Conservation (phyloP, 35 echinoderm and acorn worm species). For the Ptychodera flava region DNA sequence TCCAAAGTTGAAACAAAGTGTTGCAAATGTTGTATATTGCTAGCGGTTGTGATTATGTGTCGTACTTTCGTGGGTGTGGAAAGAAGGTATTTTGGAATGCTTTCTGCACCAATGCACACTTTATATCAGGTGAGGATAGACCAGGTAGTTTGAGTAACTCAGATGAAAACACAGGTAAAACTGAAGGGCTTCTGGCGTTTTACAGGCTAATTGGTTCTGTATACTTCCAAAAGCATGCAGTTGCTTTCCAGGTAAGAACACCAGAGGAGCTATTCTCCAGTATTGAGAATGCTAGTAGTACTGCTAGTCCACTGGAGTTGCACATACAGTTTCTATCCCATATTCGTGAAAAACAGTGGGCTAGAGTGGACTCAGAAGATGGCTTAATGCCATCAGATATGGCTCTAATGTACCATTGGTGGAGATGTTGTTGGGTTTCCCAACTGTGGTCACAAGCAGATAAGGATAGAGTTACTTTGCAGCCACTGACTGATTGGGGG, state of each 20-base stretch:
- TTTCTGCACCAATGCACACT: conserved; percentile 26
- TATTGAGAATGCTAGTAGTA: conserved; percentile 2
- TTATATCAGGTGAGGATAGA: conserved; percentile 17
- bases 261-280: conserved; percentile 18
- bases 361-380: conserved; percentile 29
- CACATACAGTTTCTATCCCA: conserved; percentile 27
- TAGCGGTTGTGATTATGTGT: conserved; percentile 68
- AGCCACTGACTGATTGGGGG: conserved; percentile 20
- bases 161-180: background rate
- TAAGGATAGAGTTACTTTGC: background rate
- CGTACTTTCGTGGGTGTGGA: conserved; percentile 36
- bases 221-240: conserved; percentile 33
- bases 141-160: conserved; percentile 11
- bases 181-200: conserved; percentile 23
- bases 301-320: background rate
- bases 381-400: conserved; percentile 29
- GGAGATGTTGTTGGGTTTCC: conserved; percentile 39
- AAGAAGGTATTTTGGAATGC: conserved; percentile 40
- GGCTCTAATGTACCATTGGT: conserved; percentile 38
- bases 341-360: conserved; percentile 19
- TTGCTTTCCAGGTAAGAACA: conserved; percentile 29
- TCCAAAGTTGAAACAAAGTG: background rate
- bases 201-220: conserved; percentile 30
- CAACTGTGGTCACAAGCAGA: conserved; percentile 30
- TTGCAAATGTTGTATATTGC: conserved; percentile 51